phyloP scores from a whole-genome alignment of 1,140 invertebrate genomes.

The Hesperophylax magnus region DNA sequence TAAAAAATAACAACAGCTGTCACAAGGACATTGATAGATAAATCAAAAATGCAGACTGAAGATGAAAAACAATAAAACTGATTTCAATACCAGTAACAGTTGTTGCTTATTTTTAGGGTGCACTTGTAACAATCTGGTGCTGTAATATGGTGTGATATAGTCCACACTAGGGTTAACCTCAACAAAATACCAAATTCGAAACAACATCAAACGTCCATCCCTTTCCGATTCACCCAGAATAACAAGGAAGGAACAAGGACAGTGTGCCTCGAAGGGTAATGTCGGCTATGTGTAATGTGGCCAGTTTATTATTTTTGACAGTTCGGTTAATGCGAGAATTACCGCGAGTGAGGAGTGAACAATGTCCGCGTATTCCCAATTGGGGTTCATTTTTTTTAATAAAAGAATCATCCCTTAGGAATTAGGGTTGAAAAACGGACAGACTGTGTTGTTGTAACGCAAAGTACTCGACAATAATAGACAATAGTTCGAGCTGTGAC shows the following conservation, averaged over 20 bases:
- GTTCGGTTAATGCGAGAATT: slow-evolving; percentile 31
- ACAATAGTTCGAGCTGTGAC: too few relatives aligned
- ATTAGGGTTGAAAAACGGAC: slow-evolving; percentile 12
- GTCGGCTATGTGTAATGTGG: neutral
- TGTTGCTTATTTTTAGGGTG: neutral
- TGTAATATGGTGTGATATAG: neutral
- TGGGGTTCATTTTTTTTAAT: slow-evolving; percentile 5
- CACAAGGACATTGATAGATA: too few relatives aligned
- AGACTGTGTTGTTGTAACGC: neutral
- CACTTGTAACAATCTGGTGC: slow-evolving; percentile 9
- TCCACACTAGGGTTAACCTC: too few relatives aligned
- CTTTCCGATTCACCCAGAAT: neutral
- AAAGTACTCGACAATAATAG: too few relatives aligned
- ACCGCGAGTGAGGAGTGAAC: slow-evolving; percentile 30
- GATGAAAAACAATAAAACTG: neutral
- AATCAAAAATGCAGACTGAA: neutral
- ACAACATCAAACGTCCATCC: neutral
- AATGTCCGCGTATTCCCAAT: slow-evolving; percentile 15
- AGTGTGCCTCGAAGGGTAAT: neutral
- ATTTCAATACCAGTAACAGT: slow-evolving; percentile 5
- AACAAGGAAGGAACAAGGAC: neutral
- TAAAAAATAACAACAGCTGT: too few relatives aligned
- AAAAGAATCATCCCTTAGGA: slow-evolving; percentile 20
- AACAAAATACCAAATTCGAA: neutral
- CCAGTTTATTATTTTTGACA: neutral